Base-by-base conservation (phyloP, 2,113 vertebrate genomes). In the Morphnarchus princeps region DNA sequence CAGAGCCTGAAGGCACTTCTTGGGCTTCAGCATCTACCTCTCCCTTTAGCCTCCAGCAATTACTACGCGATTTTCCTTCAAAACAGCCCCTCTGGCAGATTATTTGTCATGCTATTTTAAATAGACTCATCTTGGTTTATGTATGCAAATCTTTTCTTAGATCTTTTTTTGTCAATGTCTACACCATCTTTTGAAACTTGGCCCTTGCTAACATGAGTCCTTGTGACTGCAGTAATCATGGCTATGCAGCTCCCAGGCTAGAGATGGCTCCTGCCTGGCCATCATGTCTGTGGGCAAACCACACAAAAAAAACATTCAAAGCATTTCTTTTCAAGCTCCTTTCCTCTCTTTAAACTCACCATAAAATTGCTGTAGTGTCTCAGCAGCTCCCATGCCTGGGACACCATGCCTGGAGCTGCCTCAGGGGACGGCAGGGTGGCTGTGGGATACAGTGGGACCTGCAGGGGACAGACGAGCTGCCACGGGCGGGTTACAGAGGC, bases 301-400 rank as follows among this genome's bases (percentile, higher is more conserved):
- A 58, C 26, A 6, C 15, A 82, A 50, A 40, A 87, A 63, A 63
- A 70, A 25, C 24, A 84, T n/a, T 36, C n/a, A 36, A 0, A 15
- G 6, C 24, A 7, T 19, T 80, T 71, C 42, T 59, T 72, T 78
- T 49, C 59, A 96, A 77, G 31, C 17, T 82, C 52, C 50, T 69
- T 96, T 74, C 25, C 59, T 59, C 28, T 80, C 67, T 61, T 61
- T 57, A 65, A 55, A 42, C 11, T 89, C 72, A 77, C 49, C 31
- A 43, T 40, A 36, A 80, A 80, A 62, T 49, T 42, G n/a, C 43
- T 70, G 43, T 13, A 63, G 21, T 3, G 1, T 21, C 65, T 66
- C 74, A 55, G 62, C 2, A 88, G 43, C 17, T 54, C 42, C 45
- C 1, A 0, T 28, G 21, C 22, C 32, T 0, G 0, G 36, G 59